phyloP scores from a whole-genome alignment of 2,113 vertebrate genomes.

The Chinchilla lanigera region DNA sequence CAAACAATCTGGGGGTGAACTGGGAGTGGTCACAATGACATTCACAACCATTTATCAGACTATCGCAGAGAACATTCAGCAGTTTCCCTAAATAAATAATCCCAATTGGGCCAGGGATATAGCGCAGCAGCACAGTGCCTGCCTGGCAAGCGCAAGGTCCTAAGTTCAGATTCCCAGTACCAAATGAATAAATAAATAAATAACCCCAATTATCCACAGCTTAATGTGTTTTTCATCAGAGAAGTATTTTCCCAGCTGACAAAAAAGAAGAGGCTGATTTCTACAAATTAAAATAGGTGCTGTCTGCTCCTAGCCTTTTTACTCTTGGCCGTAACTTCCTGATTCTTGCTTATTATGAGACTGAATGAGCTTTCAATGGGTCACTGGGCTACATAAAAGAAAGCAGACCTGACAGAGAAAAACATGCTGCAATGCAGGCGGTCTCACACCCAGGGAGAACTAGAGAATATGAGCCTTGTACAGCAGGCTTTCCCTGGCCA shows the following conservation, averaged over 20 bases:
- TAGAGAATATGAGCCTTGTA: background rate
- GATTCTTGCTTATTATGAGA: background rate
- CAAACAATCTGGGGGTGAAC: conserved; percentile 2
- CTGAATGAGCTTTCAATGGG: background rate
- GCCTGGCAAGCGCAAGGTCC: too few species aligned
- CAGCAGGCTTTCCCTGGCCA: background rate
- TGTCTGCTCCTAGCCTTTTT: background rate
- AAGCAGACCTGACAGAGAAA: background rate
- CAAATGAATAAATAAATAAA: conserved; percentile 35
- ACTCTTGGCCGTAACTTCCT: background rate
- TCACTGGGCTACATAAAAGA: background rate
- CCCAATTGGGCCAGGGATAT: background rate
- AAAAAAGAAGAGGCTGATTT: conserved; percentile 21
- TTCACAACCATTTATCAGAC: background rate
- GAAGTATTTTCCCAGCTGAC: conserved; percentile 55
- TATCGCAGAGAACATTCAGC: conserved; percentile 48
- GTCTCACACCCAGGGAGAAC: background rate
- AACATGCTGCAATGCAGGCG: background rate
- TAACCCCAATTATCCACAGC: conserved; percentile 40
- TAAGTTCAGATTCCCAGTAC: too few species aligned
- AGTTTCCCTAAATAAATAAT: conserved; percentile 57
- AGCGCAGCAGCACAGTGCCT: too few species aligned
- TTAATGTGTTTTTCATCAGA: conserved; percentile 57
- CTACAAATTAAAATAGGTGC: conserved; percentile 34
- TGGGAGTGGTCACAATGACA: background rate